A percentile compares a stretch with the other conserved stretches of the same genome.
Evolutionary conservation across 35 echinoderm and acorn worm genomes (phyloP).

Genomic region (Hemicentrotus pulcherrimus): DNA sequence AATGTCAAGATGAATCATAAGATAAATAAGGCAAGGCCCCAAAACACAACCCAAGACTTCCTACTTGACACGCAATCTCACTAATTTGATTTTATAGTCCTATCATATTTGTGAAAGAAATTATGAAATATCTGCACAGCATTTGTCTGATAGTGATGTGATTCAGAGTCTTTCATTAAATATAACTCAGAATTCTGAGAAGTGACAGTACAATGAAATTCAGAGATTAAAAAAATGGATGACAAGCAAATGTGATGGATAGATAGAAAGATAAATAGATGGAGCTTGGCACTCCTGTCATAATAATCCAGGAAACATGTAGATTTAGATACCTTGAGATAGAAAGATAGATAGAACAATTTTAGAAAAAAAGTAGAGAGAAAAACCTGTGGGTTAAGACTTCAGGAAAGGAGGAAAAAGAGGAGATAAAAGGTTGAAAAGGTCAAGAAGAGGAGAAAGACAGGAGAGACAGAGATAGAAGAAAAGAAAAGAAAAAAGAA

Average conservation of each 20-base stretch:
- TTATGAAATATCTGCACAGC: neutral
- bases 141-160: neutral
- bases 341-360: too few relatives aligned
- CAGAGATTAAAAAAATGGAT: neutral
- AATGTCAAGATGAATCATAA: neutral
- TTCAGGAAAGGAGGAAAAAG: too few relatives aligned
- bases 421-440: too few relatives aligned
- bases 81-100: neutral
- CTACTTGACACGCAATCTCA: neutral
- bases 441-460: neutral
- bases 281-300: too few relatives aligned
- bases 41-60: neutral
- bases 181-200: neutral
- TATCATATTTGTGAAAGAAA: neutral
- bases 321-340: too few relatives aligned
- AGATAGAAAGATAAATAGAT: too few relatives aligned
- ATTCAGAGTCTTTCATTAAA: neutral
- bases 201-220: neutral
- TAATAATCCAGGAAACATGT: too few relatives aligned
- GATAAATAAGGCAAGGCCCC: slow-evolving; percentile 15
- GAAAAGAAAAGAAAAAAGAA: neutral
- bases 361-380: neutral
- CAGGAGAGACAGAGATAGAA: neutral
- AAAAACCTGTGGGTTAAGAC: neutral
- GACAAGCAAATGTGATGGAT: too few relatives aligned